phyloP scores from a whole-genome alignment of 2,113 vertebrate genomes.

The Telmatochromis sp. region DNA sequence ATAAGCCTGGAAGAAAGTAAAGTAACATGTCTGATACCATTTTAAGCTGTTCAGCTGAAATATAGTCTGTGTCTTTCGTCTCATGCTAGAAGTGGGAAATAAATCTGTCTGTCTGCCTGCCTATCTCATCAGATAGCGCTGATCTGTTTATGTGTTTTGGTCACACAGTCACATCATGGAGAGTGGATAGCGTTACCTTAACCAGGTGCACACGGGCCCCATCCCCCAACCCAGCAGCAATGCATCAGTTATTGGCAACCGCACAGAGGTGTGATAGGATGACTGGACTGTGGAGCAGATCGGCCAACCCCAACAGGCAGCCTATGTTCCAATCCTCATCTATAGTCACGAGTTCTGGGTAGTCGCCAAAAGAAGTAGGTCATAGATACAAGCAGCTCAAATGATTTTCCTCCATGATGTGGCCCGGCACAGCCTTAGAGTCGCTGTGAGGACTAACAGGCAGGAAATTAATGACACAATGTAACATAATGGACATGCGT shows the following conservation, averaged over 20 bases:
- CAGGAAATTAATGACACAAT: neutral
- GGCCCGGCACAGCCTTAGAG: neutral
- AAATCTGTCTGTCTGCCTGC: neutral
- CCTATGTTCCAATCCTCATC: neutral
- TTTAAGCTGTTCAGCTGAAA: neutral
- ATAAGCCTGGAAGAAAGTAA: neutral
- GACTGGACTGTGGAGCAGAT: neutral
- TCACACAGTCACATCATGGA: neutral
- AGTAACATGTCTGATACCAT: neutral
- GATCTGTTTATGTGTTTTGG: neutral
- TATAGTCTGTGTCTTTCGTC: rapidly evolving
- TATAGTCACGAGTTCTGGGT: neutral
- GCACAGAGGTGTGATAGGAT: neutral
- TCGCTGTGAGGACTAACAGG: neutral
- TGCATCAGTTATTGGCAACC: neutral
- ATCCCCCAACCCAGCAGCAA: neutral
- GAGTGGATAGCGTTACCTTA: neutral
- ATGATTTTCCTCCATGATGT: neutral
- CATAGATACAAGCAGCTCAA: neutral
- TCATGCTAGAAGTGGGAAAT: neutral
- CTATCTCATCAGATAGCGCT: neutral
- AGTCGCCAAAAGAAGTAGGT: neutral
- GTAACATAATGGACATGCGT: neutral
- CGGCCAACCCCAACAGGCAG: neutral
- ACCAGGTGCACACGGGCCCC: neutral